Base-by-base conservation (phyloP, 1,140 invertebrate genomes). In the Carcinoscorpius rotundicauda region DNA sequence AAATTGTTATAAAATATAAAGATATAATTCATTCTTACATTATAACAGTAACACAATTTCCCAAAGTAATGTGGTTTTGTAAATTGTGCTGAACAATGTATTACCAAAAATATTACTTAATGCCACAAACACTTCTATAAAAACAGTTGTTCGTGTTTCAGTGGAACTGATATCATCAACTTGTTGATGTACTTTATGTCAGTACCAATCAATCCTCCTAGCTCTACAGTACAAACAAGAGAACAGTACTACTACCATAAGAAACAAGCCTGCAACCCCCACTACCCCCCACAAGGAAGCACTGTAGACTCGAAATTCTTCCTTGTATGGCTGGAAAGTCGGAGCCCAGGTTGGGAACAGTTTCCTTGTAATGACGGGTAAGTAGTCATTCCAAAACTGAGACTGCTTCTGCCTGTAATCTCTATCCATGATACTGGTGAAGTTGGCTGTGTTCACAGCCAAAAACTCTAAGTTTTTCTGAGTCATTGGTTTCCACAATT, bases 381-480 rank as follows among this genome's bases (percentile, higher is more conserved):
- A 78, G 76, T 95, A 96, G 60, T 83, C 80, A 1, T 81, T 86
- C 93, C 93, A 97, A 78, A 96, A 97, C 4, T 91, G 91, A 64
- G 86, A 85, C 76, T 95, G 88, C 0, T 88, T 90, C 77, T 95
- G 91, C 60, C 90, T 80, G 77, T 91, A 96, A 77, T 95, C 93
- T 61, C 87, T 82, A 70, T 85, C 77, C 68, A 95, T 88, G 51
- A 69, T 65, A n/a, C 66, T 71, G 4, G 84, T 86, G 4, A 89
- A 92, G 76, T 95, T 95, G 0, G 93, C 95, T 3, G 89, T 91
- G 73, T 96, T 96, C 9, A 96, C 80, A 74, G 93, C 91, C 5
- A 94, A 76, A 73, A 93, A 94, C 56, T 86, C 84, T 6, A 93
- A 79, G 69, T 88, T 83, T 53, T 71, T 69, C 59, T 69, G 66